A percentile compares a stretch with the other conserved stretches of the same genome.
phyloP scores from a whole-genome alignment of 2,888 invertebrate genomes.

The Tetropium fuscum region DNA sequence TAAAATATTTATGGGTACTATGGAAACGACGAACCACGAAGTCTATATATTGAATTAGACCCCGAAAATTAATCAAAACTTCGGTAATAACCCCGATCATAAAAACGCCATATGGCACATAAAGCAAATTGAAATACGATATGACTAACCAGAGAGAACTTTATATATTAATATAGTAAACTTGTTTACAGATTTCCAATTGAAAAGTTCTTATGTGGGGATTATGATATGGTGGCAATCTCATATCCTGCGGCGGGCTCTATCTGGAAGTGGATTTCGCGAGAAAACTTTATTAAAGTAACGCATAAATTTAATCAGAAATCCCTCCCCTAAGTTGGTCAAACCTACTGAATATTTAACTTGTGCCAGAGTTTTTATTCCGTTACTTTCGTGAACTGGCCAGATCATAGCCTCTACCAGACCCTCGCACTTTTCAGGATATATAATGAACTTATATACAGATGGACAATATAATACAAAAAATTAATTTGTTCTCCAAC shows the following conservation, averaged over 20 bases:
- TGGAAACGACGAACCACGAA: no score
- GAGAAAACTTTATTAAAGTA: constrained; percentile 21
- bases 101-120: constrained; percentile 14
- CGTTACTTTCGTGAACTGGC: constrained; percentile 30
- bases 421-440: no score
- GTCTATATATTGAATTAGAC: constrained; percentile 11
- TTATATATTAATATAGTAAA: constrained; percentile 28
- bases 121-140: constrained; percentile 24
- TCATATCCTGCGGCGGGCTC: constrained; percentile 12
- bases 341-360: constrained; percentile 38
- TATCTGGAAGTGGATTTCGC: constrained; percentile 22
- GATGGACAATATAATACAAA: no score
- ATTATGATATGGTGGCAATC: constrained; percentile 26
- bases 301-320: constrained; percentile 41
- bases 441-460: no score
- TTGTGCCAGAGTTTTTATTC: constrained; percentile 36
- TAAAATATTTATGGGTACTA: no score
- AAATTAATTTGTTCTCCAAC: no score
- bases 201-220: constrained; percentile 22
- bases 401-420: no score
- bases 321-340: constrained; percentile 33
- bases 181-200: constrained; percentile 30
- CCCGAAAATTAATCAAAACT: constrained; percentile 20
- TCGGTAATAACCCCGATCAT: constrained; percentile 9
- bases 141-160: constrained; percentile 16